phyloP scores from a whole-genome alignment of 2,888 invertebrate genomes.

The Lasioglossum leucozonium region DNA sequence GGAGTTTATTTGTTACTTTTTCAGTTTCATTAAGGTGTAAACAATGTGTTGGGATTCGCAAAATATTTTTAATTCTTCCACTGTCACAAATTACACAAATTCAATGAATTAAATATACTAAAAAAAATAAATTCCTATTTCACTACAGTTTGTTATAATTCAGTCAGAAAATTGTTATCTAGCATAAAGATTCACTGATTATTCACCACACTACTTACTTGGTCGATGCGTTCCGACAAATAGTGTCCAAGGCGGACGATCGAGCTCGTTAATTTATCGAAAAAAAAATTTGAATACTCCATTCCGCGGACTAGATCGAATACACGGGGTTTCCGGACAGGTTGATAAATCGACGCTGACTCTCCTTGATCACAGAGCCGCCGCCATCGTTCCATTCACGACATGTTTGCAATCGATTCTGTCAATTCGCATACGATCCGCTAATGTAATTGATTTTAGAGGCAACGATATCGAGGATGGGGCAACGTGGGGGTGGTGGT shows the following conservation, averaged over 20 bases:
- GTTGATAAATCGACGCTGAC: background rate
- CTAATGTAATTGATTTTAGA: constrained; percentile 61
- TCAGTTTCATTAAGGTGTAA: no score
- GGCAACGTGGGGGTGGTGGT: background rate
- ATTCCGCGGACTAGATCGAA: background rate
- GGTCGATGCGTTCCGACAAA: no score
- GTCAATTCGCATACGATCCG: constrained; percentile 46
- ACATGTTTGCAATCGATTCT: constrained; percentile 43
- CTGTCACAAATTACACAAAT: no score
- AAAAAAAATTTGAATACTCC: background rate
- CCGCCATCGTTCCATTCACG: constrained; percentile 10
- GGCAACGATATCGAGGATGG: constrained; percentile 30
- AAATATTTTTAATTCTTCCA: no score
- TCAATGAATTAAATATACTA: no score
- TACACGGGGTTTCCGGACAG: background rate
- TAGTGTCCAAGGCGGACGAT: background rate
- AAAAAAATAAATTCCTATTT: no score
- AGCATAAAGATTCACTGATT: no score
- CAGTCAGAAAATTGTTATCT: no score
- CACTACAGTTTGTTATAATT: no score
- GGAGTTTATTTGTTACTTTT: no score
- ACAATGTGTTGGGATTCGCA: no score
- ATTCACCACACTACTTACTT: no score
- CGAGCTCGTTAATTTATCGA: background rate
- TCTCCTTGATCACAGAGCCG: constrained; percentile 8